Evolutionary conservation across 1,140 invertebrate species (phyloP).

Genomic region (Drosophila prosaltans): DNA sequence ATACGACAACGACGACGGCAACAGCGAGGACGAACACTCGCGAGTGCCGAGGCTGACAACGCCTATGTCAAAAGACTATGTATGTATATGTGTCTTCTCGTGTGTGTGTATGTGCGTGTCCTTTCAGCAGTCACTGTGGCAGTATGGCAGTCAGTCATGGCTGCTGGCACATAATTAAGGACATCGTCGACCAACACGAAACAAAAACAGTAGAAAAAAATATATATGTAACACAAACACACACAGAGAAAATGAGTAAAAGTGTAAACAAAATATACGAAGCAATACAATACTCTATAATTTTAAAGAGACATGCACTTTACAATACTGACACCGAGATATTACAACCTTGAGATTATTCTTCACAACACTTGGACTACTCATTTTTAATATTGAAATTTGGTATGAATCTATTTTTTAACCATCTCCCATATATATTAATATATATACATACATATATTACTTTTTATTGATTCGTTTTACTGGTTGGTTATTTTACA

Average conservation of each 20-base stretch:
- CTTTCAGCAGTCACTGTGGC: conserved; percentile 70
- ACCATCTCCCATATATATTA: too few species aligned
- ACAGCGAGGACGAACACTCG: conserved; percentile 48
- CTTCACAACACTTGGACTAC: neutral
- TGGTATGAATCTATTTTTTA: too few species aligned
- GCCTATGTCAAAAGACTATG: conserved; percentile 36
- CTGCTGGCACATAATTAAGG: conserved; percentile 78
- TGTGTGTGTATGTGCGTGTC: conserved; percentile 47
- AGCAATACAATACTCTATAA: neutral
- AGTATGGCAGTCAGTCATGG: conserved; percentile 74
- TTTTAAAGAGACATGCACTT: neutral
- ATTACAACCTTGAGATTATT: too few species aligned
- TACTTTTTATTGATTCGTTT: too few species aligned
- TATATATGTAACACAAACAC: conserved; percentile 5
- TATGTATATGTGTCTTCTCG: conserved; percentile 18
- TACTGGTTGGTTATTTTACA: too few species aligned
- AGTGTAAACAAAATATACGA: neutral
- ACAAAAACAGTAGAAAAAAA: conserved; percentile 40
- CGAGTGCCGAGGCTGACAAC: conserved; percentile 57
- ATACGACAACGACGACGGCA: conserved; percentile 22
- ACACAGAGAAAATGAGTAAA: conserved; percentile 4
- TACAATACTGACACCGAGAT: too few species aligned
- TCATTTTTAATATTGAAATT: too few species aligned
- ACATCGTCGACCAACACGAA: conserved; percentile 63
- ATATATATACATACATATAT: too few species aligned